Base-by-base conservation (phyloP, 2,888 invertebrate species). In the Chrysolina americana region DNA sequence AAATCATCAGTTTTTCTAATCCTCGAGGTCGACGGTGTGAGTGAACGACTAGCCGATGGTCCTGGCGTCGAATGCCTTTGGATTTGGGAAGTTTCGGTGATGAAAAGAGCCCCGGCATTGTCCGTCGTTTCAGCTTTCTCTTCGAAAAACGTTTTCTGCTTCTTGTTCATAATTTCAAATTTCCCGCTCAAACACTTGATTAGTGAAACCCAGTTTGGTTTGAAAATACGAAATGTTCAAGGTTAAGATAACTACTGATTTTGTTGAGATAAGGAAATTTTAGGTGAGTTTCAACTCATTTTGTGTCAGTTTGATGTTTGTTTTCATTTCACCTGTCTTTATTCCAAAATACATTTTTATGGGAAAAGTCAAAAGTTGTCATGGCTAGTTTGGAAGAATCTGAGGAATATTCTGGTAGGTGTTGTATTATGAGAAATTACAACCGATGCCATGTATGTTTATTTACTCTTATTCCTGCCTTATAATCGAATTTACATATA, bases 331-430 rank as follows among this genome's bases (percentile, higher is more conserved):
- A 69, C 69, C 74, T 63, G 47, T 71, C 66, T 48, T 71, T 63
- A 50, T 68, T 53, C 59, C 21, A 72, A 66, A 66, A 44, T 36
- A 44, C 13, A 68, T 23, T 71, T 71, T 63, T 71, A 41, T 53
- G 9, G 48, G 17, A 65, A 65, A 73, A 76, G 70, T 50, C 66
- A 65, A 62, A 75, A 65, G 41, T 76, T 79, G 80, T 83, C 80
- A 83, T 81, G 81, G 82, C 82, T 79, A 83, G 71, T 80, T 74
- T 76, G 70, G 83, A 82, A 80, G 81, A 82, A 79, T 81, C 56
- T 80, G 82, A 83, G 80, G 83, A 82, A 76, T 77, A 83, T 75
- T 79, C 80, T 83, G 84, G 84, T 86, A 85, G 82, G 84, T 85
- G 83, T 81, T 41, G 70, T 64, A 41, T 72, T 47, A 70, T 65